Conservation (phyloP, 2,113 vertebrate genomes). For the Vicugna pacos region DNA sequence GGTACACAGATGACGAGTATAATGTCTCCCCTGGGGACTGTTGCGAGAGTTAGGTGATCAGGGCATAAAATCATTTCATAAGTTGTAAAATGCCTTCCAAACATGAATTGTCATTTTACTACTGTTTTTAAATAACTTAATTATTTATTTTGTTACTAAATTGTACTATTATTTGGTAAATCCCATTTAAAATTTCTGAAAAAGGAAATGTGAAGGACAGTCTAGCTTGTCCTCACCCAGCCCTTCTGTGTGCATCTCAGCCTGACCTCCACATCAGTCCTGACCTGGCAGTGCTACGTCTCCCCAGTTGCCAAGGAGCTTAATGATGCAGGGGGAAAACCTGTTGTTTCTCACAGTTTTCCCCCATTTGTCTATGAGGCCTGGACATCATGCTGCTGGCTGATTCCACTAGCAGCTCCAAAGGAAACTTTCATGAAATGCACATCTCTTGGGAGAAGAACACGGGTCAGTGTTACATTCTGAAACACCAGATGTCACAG, state of each 20-base stretch:
- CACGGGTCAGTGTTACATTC: neutral
- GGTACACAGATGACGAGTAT: neutral
- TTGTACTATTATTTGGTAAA: neutral
- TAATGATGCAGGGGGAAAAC: neutral
- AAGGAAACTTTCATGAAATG: neutral
- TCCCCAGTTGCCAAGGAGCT: neutral
- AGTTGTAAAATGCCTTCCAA: slow-evolving; percentile 34
- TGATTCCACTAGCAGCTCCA: neutral
- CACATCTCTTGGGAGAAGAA: slow-evolving; percentile 37
- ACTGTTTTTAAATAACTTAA: neutral
- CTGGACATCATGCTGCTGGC: neutral
- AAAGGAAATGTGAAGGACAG: neutral
- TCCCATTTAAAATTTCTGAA: neutral
- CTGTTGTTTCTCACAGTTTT: neutral
- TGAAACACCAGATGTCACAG: slow-evolving; percentile 61
- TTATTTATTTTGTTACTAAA: neutral
- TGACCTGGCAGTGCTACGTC: neutral
- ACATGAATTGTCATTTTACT: neutral
- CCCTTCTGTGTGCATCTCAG: neutral
- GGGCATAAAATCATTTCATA: neutral
- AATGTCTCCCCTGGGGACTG: neutral
- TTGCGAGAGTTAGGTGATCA: neutral
- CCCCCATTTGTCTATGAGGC: neutral
- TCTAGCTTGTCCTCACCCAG: neutral
- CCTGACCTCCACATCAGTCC: neutral